phyloP scores from a whole-genome alignment of 2,888 invertebrate genomes.

The Incurvaria masculella region DNA sequence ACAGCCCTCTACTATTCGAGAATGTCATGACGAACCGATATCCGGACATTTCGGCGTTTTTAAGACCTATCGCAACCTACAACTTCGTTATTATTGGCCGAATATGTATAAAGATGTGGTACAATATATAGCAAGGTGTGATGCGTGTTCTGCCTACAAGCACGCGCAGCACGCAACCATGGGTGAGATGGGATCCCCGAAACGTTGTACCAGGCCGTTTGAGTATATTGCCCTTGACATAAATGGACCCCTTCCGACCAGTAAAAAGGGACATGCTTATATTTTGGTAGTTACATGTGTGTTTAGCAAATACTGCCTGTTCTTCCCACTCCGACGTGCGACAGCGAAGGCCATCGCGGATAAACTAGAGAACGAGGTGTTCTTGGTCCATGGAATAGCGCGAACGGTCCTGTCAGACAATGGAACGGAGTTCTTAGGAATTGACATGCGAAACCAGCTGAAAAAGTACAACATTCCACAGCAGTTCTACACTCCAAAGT shows the following conservation, averaged over 20 bases:
- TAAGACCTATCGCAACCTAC: slow-evolving; percentile 18
- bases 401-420: slow-evolving; percentile 6
- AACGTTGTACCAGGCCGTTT: slow-evolving; percentile 17
- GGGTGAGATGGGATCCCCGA: slow-evolving; percentile 18
- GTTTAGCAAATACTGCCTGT: neutral
- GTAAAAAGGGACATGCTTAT: neutral
- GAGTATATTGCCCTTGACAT: slow-evolving; percentile 18
- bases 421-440: slow-evolving; percentile 6
- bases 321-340: neutral
- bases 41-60: slow-evolving; percentile 17
- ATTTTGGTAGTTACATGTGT: neutral
- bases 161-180: slow-evolving; percentile 9
- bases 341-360: neutral
- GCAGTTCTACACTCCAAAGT: too few relatives aligned
- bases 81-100: slow-evolving; percentile 16
- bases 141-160: slow-evolving; percentile 12
- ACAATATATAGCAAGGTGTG: slow-evolving; percentile 11
- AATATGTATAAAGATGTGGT: slow-evolving; percentile 14
- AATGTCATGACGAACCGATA: slow-evolving; percentile 7
- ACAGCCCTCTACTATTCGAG: too few relatives aligned
- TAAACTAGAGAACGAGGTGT: neutral
- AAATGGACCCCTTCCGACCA: neutral
- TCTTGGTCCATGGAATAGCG: neutral
- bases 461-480: slow-evolving; percentile 8
- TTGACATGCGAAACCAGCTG: slow-evolving; percentile 3